Evolutionary conservation across 2,888 invertebrate genomes (phyloP), one percentile per base, ranked within the genome.

Genomic region (Sialis lutaria): DNA sequence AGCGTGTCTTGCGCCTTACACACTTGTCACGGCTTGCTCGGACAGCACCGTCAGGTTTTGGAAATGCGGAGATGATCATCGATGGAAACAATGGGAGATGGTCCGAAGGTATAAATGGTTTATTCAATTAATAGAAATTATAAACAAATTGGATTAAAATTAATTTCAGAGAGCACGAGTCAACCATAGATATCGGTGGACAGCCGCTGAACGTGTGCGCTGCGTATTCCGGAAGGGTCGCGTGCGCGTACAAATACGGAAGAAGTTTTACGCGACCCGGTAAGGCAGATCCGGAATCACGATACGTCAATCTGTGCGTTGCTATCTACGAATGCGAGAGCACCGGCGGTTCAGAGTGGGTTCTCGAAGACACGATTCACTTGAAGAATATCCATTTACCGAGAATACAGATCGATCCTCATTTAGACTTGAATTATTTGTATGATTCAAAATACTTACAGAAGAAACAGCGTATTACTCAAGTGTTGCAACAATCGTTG

Each of bases 311-410:
- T 63, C 70, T 91, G 1, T 86, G 87, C 65, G 92, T 98, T 6
- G 91, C 93, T 41, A 95, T 98, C 53, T 97, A 95, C 67, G 98
- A 98, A 64, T 99, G 98, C 63, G 98, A 98, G 68, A 96, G 96
- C 53, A 95, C 95, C 6, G 98, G 93, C 44, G 96, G 89, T 49
- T 82, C 84, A 37, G 86, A 86, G 58, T 97, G 96, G 96, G 74
- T 93, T 41, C 68, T 93, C 8, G 96, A 97, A 62, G 96, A 97
- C 57, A 91, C 90, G 1, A 93, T 97, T 54, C 90, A 93, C 54
- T 65, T 97, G 56, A 82, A 88, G 60, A 93, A 95, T 60, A 90
- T 95, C 51, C 86, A 87, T 60, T 64, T 95, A 54, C 89, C 88
- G 0, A 67, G 86, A 45, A 85, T 87, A 10, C 78, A 82, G 53